Evolutionary conservation across 2,888 invertebrate genomes (phyloP).

Genomic region (Lasioglossum lativentre): DNA sequence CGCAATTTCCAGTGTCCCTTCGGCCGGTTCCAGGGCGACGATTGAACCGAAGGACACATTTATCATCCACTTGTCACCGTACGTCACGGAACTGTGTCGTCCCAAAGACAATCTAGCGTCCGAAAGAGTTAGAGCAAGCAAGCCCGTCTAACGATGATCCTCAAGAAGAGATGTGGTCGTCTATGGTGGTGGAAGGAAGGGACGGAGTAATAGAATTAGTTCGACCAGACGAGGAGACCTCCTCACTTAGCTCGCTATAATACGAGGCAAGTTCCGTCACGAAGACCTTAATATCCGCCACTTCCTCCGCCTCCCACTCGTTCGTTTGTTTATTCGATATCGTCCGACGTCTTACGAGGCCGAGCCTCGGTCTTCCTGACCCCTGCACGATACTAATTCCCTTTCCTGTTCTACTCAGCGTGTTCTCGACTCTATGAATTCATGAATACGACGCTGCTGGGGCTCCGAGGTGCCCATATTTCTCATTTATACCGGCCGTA

Average conservation of each 20-base stretch:
- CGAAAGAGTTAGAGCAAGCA: slow-evolving; percentile 2
- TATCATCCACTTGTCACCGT: slow-evolving; percentile 46
- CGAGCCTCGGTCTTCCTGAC: slow-evolving; percentile 61
- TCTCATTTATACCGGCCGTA: background rate
- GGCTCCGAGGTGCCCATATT: slow-evolving; percentile 1
- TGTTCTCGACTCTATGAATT: slow-evolving; percentile 6
- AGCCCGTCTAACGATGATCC: slow-evolving; percentile 47
- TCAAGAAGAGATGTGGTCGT: slow-evolving; percentile 35
- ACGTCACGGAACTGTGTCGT: slow-evolving; percentile 30
- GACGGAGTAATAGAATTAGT: slow-evolving; percentile 75
- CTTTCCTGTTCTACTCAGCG: slow-evolving; percentile 33
- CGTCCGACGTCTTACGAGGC: slow-evolving; percentile 67
- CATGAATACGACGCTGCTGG: background rate
- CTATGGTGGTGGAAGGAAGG: slow-evolving; percentile 64
- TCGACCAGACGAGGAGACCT: slow-evolving; percentile 73
- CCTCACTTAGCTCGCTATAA: slow-evolving; percentile 71
- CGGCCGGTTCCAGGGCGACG: background rate
- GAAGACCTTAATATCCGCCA: slow-evolving; percentile 78
- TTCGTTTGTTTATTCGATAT: slow-evolving; percentile 78
- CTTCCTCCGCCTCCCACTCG: slow-evolving; percentile 78
- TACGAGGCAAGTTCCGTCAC: slow-evolving; percentile 74
- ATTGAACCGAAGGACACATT: slow-evolving; percentile 54
- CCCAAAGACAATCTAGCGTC: slow-evolving; percentile 48
- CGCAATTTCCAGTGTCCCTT: slow-evolving; percentile 7
- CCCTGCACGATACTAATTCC: slow-evolving; percentile 65